Base-by-base conservation (phyloP, 2,113 vertebrate species). In the Megaceryle torquata region DNA sequence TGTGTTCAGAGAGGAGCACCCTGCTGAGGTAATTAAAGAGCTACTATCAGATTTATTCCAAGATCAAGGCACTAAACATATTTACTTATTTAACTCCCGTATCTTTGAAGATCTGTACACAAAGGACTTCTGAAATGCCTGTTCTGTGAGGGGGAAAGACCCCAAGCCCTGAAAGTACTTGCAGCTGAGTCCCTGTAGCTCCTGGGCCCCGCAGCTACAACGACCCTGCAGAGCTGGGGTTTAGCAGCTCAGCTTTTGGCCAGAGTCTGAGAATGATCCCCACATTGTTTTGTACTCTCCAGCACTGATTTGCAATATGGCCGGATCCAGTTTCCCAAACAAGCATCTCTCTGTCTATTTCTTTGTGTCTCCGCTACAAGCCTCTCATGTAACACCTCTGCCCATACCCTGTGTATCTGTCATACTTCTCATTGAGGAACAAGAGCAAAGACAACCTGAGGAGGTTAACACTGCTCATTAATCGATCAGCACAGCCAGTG, bases 241-340 rank as follows among this genome's bases (percentile, higher is more conserved):
- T 75, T 51, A 64, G 50, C 71, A 82, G 43, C 80, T 78, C 60
- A 64, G 56, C 39, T 64, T 79, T 69, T 3, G 3, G 25, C 19
- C 60, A 39, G 13, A 69, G 60, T 44, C 70, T 4, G 20, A 48
- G 44, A 20, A 69, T 5, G 39, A 44, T 43, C 26, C 15, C 13
- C 39, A 50, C 17, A 1, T 4, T 10, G 7, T 9, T 39, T 69
- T 68, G 70, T 28, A 43, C 37, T n/a, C 60, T 28, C 39, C 16
- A 43, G 17, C 3, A 0, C 20, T 0, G 0, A n/a, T 5, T 15
- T 31, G 39, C 41, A n/a, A 5, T 4, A 17, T 33, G 75, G 75
- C 26, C 28, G 24, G 44, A 48, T 56, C 26, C 60, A 22, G 31
- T 64, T 83, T 76, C 53, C 72, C 39, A 72, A 53, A 37, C 35